Evolutionary conservation across 2,113 vertebrate genomes (phyloP), one percentile per base, ranked within the genome.

Genomic region (Strigops habroptila): DNA sequence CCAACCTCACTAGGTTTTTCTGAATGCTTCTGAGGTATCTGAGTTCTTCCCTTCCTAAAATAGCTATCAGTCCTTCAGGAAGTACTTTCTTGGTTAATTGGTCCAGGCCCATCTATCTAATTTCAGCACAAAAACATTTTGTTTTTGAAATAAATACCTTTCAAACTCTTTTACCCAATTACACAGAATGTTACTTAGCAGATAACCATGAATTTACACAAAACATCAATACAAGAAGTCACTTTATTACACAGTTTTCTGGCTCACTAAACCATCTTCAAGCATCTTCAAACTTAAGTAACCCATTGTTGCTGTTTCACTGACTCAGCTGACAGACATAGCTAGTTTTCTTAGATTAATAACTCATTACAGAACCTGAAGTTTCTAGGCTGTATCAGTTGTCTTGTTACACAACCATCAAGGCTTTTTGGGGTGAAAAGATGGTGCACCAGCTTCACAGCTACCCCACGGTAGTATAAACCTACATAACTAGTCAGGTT

Each of bases 181-280:
- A 78, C 39, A 64, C 10, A 14, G 25, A 53, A 62, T 55, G 16
- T 13, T 71, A 79, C 91, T 93, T 82, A 94, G 24, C 62, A 82
- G n/a, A 87, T 73, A 84, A 76, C 25, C 27, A 68, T 17, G 12
- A 75, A 89, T 60, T 87, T 79, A 75, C 39, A 87, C 15, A 86
- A 94, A 84, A 75, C 4, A 55, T 68, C 55, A 64, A 53, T 22
- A 68, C 2, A 49, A 82, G 78, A 78, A 60, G 23, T 46, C 41
- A 55, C 19, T 73, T 79, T 67, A 94, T 91, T 71, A 79, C 35
- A 60, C 62, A 85, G 79, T 85, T 87, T 93, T 87, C 78, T 76
- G 62, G 65, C 46, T 93, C 90, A 93, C 62, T 82, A 93, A 90
- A 75, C 33, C 65, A 68, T 73, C 70, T 35, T 75, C 28, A 80